Evolutionary conservation across 2,888 invertebrate genomes (phyloP), one percentile per base, ranked within the genome.

Genomic region (Andricus curvator): DNA sequence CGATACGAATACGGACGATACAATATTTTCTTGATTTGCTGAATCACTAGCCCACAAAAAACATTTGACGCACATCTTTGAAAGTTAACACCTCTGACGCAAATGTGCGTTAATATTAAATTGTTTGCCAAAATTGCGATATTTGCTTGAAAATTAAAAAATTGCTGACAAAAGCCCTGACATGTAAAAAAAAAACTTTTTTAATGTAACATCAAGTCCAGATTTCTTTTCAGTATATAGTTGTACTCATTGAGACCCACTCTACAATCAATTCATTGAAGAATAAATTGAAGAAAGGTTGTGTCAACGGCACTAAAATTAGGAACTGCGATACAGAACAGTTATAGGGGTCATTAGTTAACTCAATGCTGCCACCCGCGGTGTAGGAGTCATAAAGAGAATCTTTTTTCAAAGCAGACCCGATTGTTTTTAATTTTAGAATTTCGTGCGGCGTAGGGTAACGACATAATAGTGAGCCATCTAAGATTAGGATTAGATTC

Each of bases 381-480:
- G 17, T 64, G 29, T 64, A 29, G 29, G 64, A 29, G 29, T 64
- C 29, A 29, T 29, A 64, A 64, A 29, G 5, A 25, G 1, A 25
- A 64, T 64, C 64, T 64, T 29, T 64, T 64, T 15, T 64, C 22
- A 29, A 64, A 64, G 64, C 15, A 64, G 29, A 64, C 15, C 17
- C 64, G 17, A 64, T 64, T 64, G 64, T 64, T 15, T 29, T 64
- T 64, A 64, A 64, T 29, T 64, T 64, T 64, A 29, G 64, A 64
- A 17, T 13, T 5, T 22, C 25, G 13, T 13, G 3, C 25, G 29
- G 17, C 22, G 64, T 15, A 64, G 56, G 56, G 11, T 22, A 60
- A 60, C 1, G 56, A 60, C 56, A 60, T 20, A 60, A 60, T 22
- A 60, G 22, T 60, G 56, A 60, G n/a, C 56, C 56, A n/a, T 6